Evolutionary conservation across 1,140 invertebrate genomes (phyloP).

Genomic region (Latrodectus geometricus): DNA sequence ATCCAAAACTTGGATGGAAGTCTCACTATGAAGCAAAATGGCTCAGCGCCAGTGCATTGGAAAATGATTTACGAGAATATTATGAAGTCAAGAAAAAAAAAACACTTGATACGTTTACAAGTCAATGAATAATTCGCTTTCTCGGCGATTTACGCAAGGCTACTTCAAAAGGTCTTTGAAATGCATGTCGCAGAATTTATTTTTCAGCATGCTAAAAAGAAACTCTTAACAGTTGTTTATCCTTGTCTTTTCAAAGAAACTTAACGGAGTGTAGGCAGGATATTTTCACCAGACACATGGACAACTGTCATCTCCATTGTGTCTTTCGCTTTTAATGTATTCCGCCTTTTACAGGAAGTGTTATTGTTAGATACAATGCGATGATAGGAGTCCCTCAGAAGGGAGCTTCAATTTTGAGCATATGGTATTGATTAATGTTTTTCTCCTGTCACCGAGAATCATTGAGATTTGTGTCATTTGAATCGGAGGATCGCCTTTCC

Average conservation of each 20-base stretch:
- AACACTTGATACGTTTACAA: constrained; percentile 56
- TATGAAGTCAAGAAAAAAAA: constrained; percentile 46
- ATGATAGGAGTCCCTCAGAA: constrained; percentile 11
- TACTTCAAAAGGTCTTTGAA: neutral
- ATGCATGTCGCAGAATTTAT: neutral
- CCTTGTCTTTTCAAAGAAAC: no score
- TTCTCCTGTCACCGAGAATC: neutral
- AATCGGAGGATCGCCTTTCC: neutral
- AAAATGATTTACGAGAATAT: constrained; percentile 53
- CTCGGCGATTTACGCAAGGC: neutral
- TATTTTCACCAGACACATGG: neutral
- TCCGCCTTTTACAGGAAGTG: constrained; percentile 30
- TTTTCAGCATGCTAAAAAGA: neutral
- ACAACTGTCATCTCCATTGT: constrained; percentile 23
- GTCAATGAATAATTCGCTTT: constrained; percentile 55
- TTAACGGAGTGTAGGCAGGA: neutral
- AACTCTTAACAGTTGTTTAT: constrained; percentile 5
- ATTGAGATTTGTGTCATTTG: neutral
- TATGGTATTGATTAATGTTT: constrained; percentile 38
- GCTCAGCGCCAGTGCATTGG: constrained; percentile 6
- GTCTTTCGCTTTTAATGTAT: constrained; percentile 10
- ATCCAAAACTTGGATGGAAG: constrained; percentile 3
- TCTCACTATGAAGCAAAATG: constrained; percentile 12
- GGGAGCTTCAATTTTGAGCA: constrained; percentile 17
- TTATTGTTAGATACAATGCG: constrained; percentile 15